phyloP scores from a whole-genome alignment of 2,797 vertebrate species.

The Eremophila alpestris region DNA sequence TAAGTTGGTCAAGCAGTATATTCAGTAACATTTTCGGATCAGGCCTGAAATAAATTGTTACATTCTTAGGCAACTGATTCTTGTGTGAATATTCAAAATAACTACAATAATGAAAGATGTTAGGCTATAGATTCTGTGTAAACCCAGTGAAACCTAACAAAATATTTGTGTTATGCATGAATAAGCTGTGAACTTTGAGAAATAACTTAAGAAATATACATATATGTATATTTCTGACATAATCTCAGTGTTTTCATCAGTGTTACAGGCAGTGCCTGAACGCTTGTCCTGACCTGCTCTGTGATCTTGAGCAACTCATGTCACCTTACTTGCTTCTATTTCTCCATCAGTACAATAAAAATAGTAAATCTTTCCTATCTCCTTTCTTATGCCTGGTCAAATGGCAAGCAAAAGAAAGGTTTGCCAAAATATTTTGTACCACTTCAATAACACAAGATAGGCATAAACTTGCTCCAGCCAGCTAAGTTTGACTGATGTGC shows the following conservation, averaged over 20 bases:
- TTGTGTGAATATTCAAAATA: background rate
- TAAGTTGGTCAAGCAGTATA: background rate
- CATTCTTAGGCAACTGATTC: background rate
- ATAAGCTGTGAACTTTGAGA: background rate
- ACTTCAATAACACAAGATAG: background rate
- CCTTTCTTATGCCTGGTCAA: background rate
- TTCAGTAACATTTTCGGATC: background rate
- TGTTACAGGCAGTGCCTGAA: background rate
- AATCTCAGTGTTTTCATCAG: background rate
- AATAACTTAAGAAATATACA: background rate
- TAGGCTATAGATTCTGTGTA: background rate
- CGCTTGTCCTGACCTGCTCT: slow-evolving; percentile 2
- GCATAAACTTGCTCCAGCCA: background rate
- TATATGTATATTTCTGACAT: background rate
- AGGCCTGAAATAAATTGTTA: background rate
- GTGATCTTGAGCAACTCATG: background rate
- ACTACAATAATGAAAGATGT: background rate
- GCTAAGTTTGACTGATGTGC: background rate
- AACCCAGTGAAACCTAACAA: background rate
- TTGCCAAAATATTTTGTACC: background rate
- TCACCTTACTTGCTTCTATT: background rate
- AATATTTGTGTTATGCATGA: background rate
- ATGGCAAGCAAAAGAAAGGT: background rate
- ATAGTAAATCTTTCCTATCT: background rate
- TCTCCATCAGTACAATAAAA: background rate